Percentiles rank a stretch among this genome's conserved stretches.
Conservation (phyloP, 1,140 invertebrate species). For the Trichonephila clavipes region DNA sequence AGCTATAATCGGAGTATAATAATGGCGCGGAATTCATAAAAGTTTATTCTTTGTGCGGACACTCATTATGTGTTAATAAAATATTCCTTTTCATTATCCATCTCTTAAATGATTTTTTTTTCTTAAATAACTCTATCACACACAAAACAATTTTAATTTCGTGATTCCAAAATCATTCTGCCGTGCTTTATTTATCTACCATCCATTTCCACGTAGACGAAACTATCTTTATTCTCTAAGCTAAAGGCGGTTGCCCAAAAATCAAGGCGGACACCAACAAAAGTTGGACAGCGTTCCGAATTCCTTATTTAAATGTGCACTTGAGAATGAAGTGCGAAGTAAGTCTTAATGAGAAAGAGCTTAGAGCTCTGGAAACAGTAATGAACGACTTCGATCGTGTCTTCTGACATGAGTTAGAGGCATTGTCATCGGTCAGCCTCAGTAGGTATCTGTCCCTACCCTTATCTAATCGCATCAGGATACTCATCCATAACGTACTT, state of each 20-base stretch:
- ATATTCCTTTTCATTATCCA: too few species aligned
- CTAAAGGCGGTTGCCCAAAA: not conserved
- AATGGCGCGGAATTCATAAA: too few species aligned
- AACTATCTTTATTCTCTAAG: not conserved
- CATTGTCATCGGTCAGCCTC: constrained; percentile 66
- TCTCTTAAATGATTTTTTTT: too few species aligned
- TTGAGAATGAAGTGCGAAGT: constrained; percentile 49
- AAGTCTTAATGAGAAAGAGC: constrained; percentile 52
- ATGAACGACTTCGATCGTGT: constrained; percentile 61
- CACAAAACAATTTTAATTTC: too few species aligned
- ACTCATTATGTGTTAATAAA: too few species aligned
- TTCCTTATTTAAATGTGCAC: constrained; percentile 51
- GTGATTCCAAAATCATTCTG: too few species aligned
- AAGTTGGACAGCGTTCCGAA: not conserved
- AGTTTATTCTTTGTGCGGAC: too few species aligned
- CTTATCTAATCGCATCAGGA: constrained; percentile 68
- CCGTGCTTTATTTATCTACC: too few species aligned
- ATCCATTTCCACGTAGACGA: not conserved
- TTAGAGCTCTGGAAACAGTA: constrained; percentile 60
- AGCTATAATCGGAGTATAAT: too few species aligned
- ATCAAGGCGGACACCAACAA: not conserved
- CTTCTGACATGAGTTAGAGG: constrained; percentile 68
- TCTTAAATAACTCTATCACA: too few species aligned
- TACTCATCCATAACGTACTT: constrained; percentile 54
- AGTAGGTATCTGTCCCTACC: constrained; percentile 48